These are phyloP conservation scores for Nasua narica DNA, from an alignment of 2,797 vertebrate species.

Conservation along the genomic window DNA sequence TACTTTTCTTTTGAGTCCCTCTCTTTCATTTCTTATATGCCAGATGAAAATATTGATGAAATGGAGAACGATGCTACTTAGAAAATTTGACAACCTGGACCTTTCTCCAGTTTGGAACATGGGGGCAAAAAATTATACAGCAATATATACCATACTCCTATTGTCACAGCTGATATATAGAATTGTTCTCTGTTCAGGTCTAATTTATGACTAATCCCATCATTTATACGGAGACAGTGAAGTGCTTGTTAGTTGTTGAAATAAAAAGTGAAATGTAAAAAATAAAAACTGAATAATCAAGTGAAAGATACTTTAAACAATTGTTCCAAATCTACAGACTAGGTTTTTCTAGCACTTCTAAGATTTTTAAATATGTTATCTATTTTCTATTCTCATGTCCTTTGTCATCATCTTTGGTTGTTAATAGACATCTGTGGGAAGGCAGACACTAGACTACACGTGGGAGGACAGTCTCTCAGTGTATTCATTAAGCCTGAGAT, in stretches of 20 bases:
- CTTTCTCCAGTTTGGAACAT: not conserved
- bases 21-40: not conserved
- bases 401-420: not conserved
- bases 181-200: not conserved
- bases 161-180: not conserved
- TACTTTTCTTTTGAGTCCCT: not conserved
- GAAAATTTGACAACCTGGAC: not conserved
- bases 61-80: not conserved
- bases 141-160: not conserved
- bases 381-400: not conserved
- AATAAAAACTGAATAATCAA: too few species aligned
- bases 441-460: not conserved
- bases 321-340: not conserved
- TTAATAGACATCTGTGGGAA: not conserved
- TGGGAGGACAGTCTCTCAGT: not conserved
- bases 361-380: not conserved
- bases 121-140: not conserved
- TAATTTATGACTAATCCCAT: not conserved
- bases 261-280: too few species aligned
- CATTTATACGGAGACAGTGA: not conserved
- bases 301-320: not conserved
- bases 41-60: conserved; percentile 23
- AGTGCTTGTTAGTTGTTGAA: not conserved
- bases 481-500: not conserved
- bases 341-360: not conserved